A percentile compares a stretch with the other conserved stretches of the same genome.
Conservation (phyloP, 53 echinoderm and acorn worm genomes). For the Arbacia lixula region DNA sequence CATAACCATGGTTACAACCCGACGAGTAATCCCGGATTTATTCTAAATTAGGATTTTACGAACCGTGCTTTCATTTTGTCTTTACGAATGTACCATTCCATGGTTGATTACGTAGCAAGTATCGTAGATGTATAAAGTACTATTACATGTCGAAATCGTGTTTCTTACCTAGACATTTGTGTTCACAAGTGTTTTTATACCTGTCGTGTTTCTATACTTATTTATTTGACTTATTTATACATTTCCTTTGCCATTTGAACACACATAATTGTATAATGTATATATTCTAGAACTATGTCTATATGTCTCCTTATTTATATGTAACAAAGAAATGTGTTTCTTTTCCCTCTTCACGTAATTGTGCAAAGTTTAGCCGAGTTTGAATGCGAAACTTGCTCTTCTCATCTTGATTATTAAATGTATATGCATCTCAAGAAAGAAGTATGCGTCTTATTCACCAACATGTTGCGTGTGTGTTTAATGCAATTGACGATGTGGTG, state of each 20-base stretch:
- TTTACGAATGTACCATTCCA: no score
- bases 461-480: no score
- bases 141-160: no score
- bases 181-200: not conserved
- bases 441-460: not conserved
- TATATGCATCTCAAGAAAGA: constrained; percentile 13
- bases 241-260: constrained; percentile 29
- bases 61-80: no score
- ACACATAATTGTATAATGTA: constrained; percentile 49
- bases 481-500: no score
- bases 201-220: constrained; percentile 18
- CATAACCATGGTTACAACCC: no score
- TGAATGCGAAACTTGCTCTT: not conserved
- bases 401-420: constrained; percentile 40
- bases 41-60: no score
- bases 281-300: constrained; percentile 49
- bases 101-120: no score
- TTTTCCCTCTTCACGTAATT: constrained; percentile 17
- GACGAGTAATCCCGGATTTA: no score
- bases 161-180: no score
- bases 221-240: constrained; percentile 4
- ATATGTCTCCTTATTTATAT: constrained; percentile 55
- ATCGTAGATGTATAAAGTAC: no score
- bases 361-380: constrained; percentile 41
- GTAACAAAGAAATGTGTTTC: constrained; percentile 11